These are phyloP conservation scores for Oscheius onirici DNA, from an alignment of 2,888 invertebrate species.

Conservation along the genomic window DNA sequence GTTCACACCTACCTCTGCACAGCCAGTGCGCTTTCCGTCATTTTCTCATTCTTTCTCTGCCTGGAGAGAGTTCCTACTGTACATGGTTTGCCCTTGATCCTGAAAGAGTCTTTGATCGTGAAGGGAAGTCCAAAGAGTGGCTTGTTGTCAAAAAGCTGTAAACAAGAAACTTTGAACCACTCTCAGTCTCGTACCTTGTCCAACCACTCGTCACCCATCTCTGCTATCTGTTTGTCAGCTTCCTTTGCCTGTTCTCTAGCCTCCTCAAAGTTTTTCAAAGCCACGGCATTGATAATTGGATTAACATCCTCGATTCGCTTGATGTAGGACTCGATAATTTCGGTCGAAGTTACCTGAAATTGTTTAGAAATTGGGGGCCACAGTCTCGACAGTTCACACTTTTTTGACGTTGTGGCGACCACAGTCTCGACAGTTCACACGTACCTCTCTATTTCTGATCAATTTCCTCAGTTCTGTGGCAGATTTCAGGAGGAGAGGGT, in stretches of 20 bases:
- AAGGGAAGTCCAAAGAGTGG: constrained; percentile 14
- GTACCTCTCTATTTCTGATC: constrained; percentile 10
- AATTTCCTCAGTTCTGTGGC: background rate
- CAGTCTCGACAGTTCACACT: too few species aligned
- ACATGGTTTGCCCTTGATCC: background rate
- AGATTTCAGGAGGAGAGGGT: background rate
- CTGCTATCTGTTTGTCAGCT: background rate
- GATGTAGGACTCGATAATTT: constrained; percentile 20
- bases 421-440: too few species aligned
- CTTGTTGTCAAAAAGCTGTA: background rate
- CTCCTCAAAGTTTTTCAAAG: constrained; percentile 1
- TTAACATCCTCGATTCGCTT: constrained; percentile 25
- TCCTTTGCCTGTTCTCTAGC: background rate
- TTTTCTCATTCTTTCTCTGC: background rate
- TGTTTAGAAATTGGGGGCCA: background rate
- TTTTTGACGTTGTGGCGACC: background rate
- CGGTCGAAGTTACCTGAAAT: constrained; percentile 14
- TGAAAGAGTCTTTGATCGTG: constrained; percentile 2
- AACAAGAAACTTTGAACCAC: background rate
- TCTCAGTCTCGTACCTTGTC: background rate
- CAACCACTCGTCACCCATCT: background rate
- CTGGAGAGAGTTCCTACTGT: constrained; percentile 9
- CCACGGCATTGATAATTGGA: constrained; percentile 15
- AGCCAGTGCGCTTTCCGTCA: background rate
- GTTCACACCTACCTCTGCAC: background rate